Conservation (phyloP, 2,888 invertebrate genomes). For the Drosophila antonietae region DNA sequence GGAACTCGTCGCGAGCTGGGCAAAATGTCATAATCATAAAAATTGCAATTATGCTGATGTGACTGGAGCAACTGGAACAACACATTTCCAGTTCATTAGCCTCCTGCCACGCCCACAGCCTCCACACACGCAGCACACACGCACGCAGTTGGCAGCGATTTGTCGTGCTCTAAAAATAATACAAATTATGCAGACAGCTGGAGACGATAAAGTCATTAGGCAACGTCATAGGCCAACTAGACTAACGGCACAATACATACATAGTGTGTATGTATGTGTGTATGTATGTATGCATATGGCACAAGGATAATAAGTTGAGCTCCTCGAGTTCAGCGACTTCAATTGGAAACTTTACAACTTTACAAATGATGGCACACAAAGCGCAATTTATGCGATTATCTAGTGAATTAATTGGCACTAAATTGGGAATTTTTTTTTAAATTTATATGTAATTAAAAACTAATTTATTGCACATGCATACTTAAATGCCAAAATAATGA, state of each 20-base stretch:
- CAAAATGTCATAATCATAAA: conserved; percentile 71
- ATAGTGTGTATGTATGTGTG: neutral
- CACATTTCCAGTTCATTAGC: conserved; percentile 73
- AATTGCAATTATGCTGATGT: conserved; percentile 70
- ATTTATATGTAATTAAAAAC: no score
- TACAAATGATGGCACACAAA: conserved; percentile 1
- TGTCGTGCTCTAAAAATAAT: conserved; percentile 44
- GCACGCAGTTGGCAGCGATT: conserved; percentile 56
- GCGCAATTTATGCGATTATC: conserved; percentile 25
- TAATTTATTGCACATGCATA: neutral
- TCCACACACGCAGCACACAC: neutral
- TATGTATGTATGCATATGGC: neutral
- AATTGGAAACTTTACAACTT: conserved; percentile 5
- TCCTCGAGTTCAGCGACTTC: conserved; percentile 33
- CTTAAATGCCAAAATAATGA: no score
- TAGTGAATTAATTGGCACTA: neutral
- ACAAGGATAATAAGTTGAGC: conserved; percentile 17
- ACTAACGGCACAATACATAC: conserved; percentile 9
- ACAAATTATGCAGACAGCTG: conserved; percentile 71
- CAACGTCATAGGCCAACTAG: conserved; percentile 40
- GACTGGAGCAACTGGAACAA: conserved; percentile 28
- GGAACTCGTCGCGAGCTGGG: conserved; percentile 12
- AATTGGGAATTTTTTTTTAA: neutral
- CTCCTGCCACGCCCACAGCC: conserved; percentile 44
- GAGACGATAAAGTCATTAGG: conserved; percentile 72